These are phyloP conservation scores for Meganola albula DNA, from an alignment of 2,888 invertebrate species.

Conservation along the genomic window DNA sequence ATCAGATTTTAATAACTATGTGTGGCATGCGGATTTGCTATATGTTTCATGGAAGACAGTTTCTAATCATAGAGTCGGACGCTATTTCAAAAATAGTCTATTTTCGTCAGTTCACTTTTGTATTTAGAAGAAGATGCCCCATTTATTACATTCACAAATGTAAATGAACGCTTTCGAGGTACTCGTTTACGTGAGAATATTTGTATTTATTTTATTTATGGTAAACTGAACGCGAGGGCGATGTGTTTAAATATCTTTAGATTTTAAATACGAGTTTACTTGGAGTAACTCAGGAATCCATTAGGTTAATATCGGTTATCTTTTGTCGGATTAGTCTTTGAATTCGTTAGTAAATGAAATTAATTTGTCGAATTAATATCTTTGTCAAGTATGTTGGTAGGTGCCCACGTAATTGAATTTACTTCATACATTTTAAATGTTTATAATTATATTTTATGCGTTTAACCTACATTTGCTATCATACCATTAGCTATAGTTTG, in stretches of 20 bases:
- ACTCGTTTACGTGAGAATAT: constrained; percentile 77
- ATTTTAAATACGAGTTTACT: constrained; percentile 68
- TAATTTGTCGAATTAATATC: constrained; percentile 27
- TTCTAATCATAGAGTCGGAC: constrained; percentile 39
- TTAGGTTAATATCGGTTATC: constrained; percentile 67
- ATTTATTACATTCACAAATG: constrained; percentile 75
- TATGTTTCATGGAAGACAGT: constrained; percentile 34
- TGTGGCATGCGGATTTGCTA: constrained; percentile 35
- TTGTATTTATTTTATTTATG: constrained; percentile 78
- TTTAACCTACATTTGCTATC: background rate
- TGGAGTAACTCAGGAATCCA: constrained; percentile 62
- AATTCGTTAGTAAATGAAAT: constrained; percentile 29
- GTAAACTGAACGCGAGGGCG: constrained; percentile 64
- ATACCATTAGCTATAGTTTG: background rate
- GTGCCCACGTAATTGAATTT: no score
- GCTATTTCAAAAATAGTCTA: constrained; percentile 48
- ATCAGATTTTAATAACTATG: constrained; percentile 23
- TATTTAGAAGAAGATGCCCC: constrained; percentile 67
- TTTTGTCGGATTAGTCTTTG: constrained; percentile 44
- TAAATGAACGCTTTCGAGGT: constrained; percentile 73
- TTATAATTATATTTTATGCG: constrained; percentile 3
- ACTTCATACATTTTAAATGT: no score
- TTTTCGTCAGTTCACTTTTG: constrained; percentile 60
- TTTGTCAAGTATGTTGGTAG: constrained; percentile 14
- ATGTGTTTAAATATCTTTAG: constrained; percentile 74